Percentiles rank a stretch among this genome's conserved stretches.
Evolutionary conservation across 2,888 invertebrate species (phyloP).

Genomic region (Acanthosepion lycidas): DNA sequence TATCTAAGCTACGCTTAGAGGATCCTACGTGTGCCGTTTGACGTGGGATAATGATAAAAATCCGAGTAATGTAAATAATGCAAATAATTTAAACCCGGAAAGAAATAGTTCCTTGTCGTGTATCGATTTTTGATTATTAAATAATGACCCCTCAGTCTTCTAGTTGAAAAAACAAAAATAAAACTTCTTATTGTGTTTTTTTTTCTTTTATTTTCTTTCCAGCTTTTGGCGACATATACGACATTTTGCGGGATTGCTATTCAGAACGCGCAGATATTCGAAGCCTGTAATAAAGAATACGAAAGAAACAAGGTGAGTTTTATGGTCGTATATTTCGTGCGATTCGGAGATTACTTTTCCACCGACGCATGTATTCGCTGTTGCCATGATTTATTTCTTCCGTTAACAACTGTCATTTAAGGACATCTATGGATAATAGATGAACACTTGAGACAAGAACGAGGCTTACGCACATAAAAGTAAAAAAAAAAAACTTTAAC

Average conservation of each 20-base stretch:
- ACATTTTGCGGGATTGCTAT: conserved; percentile 78
- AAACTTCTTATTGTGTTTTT: background rate
- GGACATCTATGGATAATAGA: background rate
- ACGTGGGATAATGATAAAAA: no score
- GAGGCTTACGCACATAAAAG: no score
- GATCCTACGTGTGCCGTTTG: no score
- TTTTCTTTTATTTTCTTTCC: conserved; percentile 58
- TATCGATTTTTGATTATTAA: no score
- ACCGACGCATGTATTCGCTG: background rate
- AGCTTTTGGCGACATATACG: conserved; percentile 77
- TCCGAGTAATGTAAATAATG: no score
- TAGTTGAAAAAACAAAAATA: background rate
- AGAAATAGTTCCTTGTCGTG: no score
- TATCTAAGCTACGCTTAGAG: no score
- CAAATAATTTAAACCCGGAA: no score
- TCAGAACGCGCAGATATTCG: conserved; percentile 77
- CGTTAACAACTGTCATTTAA: background rate
- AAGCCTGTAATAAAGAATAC: conserved; percentile 77
- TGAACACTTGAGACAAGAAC: no score
- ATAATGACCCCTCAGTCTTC: no score
- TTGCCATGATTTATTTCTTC: background rate
- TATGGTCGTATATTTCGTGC: background rate
- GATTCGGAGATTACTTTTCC: background rate
- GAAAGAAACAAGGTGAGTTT: conserved; percentile 77
- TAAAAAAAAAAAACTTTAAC: no score